Evolutionary conservation across 2,113 vertebrate genomes (phyloP), one percentile per base, ranked within the genome.

Genomic region (Seriola dumerili): DNA sequence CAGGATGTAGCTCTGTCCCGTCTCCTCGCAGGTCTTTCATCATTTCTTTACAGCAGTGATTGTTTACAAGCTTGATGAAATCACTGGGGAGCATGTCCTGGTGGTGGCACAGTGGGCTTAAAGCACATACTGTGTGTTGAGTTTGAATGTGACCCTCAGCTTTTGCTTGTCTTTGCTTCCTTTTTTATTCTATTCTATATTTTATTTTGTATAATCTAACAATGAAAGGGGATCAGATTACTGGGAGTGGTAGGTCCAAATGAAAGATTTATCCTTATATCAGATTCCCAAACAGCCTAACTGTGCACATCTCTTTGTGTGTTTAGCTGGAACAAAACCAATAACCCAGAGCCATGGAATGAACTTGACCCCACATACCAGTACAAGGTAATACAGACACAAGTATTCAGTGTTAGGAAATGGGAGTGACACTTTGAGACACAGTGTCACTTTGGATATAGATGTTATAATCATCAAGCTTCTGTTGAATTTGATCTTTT

Each of bases 281-380:
- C 10, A 29, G 50, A 48, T 67, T 61, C 23, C 4, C 5, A 74
- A 29, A 25, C 19, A 78, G 23, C 5, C 17, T 34, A 34, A 70
- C 1, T 13, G 4, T 84, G 5, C 36, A 5, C 61, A 4, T 71
- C 1, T 81, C 4, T 76, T 58, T 77, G 36, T 85, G 14, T 83
- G 34, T 85, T 67, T 92, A 99, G 97, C 92, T 98, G 97, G 98
- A 95, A 97, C 91, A 94, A 94, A 70, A 96, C 95, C 84, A 96
- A 94, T 5, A 97, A 99, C 78, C 97, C 97, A 0, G 97, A 99
- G 11, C 97, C 97, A 3, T 99, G 97, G 97, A 98, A 97, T 75
- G 95, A 97, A 40, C 93, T 97, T 85, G 95, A 95, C 80, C 97
- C 97, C 32, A 97, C 94, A 5, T 95, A 97, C 86, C 97, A 98